Conservation (phyloP, 2,797 vertebrate species). For the Sciurus carolinensis region DNA sequence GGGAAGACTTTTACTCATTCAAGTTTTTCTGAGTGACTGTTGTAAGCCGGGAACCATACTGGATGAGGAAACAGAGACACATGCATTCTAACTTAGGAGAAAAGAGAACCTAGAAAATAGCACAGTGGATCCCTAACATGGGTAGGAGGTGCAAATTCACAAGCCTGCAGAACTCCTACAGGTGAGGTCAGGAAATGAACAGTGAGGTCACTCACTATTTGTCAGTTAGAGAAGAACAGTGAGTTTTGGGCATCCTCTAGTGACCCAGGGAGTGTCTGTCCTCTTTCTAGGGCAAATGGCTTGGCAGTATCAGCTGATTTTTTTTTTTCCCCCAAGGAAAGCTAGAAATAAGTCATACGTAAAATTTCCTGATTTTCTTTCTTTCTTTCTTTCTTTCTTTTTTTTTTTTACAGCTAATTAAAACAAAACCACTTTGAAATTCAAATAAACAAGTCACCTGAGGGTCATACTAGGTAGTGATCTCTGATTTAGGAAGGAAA, state of each 20-base stretch:
- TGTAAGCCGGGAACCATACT: neutral
- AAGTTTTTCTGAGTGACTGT: neutral
- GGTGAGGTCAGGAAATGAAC: neutral
- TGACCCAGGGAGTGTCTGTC: neutral
- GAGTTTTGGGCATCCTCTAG: neutral
- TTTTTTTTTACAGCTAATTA: neutral
- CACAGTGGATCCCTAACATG: neutral
- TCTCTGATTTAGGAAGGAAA: neutral
- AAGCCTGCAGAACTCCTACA: neutral
- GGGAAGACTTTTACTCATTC: neutral
- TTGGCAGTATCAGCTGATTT: neutral
- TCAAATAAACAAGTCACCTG: neutral
- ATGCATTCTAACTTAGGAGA: neutral
- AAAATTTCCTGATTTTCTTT: conserved; percentile 29
- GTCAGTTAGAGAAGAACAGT: neutral
- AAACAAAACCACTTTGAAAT: conserved; percentile 36
- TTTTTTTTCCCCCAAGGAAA: neutral
- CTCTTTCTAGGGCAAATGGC: neutral
- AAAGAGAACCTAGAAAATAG: neutral
- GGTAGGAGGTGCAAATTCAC: neutral
- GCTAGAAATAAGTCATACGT: neutral
- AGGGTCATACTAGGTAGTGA: neutral
- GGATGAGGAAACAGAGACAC: neutral
- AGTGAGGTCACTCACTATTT: too few relatives aligned
- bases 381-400: too few relatives aligned